Base-by-base conservation (phyloP, 64 coral and sea anemone species). In the Montipora cactus region DNA sequence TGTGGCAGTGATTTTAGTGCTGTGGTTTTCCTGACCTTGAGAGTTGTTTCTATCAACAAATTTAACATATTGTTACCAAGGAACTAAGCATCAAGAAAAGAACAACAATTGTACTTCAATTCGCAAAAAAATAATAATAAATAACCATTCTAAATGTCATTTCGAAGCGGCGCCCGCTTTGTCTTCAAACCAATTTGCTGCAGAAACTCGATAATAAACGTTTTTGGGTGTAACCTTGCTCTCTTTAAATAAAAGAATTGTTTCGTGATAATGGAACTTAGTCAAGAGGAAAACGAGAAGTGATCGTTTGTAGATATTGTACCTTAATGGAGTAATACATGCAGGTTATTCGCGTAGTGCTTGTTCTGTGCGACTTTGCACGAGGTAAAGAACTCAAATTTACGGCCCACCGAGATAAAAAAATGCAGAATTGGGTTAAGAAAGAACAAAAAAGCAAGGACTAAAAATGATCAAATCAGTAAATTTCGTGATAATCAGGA, bases 241-340 rank as follows among this genome's bases (percentile, higher is more conserved):
- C 50, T 71, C 82, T 86, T 49, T 86, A 86, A 73, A 51, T 86
- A 86, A 86, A 72, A 71, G 62, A 86, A 71, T 86, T 86, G 37
- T 49, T 86, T 19, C 82, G 74, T 76, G 3, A 4, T n/a, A 50
- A 69, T 86, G 82, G 45, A 3, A 23, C 66, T 23, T 86, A 50
- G 7, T 44, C 47, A 86, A 86, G 82, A 86, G 62, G 44, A 68
- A 71, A 71, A 69, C 12, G 50, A 71, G 67, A 46, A 86, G 82
- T 47, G 82, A 86, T 71, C 23, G 10, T 86, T 86, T 21, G 8
- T 4, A 50, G 66, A 86, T 86, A 86, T 71, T 86, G 82, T 46
- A 20, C 66, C 66, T 86, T n/a, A 57, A 11, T 71, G 59, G 8
- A 10, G 7, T 49, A 20, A 44, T 3, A 12, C 61, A 71, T 58